Evolutionary conservation across 2,888 invertebrate genomes (phyloP).

Genomic region (Erpobdella octoculata): DNA sequence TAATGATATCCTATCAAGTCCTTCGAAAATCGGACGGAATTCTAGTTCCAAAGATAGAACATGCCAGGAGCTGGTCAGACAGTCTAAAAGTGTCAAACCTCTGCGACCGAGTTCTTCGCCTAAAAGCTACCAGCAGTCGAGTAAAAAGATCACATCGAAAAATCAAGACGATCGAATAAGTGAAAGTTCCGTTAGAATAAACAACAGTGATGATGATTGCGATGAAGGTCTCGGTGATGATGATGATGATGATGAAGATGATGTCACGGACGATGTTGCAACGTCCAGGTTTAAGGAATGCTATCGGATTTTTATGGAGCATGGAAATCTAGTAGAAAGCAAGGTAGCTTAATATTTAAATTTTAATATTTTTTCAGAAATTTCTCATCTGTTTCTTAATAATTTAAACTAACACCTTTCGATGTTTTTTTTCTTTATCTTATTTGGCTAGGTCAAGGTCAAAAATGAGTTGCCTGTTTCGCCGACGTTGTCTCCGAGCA

Average conservation of each 20-base stretch:
- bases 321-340: too few species aligned
- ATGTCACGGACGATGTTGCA: background rate
- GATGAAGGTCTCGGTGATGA: background rate
- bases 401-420: too few species aligned
- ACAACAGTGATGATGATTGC: background rate
- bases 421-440: too few species aligned
- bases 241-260: background rate
- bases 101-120: too few species aligned
- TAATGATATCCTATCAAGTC: too few species aligned
- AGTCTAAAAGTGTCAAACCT: too few species aligned
- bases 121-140: too few species aligned
- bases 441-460: too few species aligned
- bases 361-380: background rate
- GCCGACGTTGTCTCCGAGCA: background rate
- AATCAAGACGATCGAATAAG: too few species aligned
- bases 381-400: background rate
- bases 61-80: background rate
- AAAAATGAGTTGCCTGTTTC: background rate
- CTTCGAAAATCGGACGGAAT: background rate
- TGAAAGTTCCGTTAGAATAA: background rate
- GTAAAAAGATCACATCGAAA: too few species aligned
- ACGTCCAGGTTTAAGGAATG: constrained; percentile 1
- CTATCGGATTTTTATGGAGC: background rate
- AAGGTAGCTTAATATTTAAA: too few species aligned
- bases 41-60: background rate